Base-by-base conservation (phyloP, 2,888 invertebrate species). In the Dasysyrphus albostriatus region DNA sequence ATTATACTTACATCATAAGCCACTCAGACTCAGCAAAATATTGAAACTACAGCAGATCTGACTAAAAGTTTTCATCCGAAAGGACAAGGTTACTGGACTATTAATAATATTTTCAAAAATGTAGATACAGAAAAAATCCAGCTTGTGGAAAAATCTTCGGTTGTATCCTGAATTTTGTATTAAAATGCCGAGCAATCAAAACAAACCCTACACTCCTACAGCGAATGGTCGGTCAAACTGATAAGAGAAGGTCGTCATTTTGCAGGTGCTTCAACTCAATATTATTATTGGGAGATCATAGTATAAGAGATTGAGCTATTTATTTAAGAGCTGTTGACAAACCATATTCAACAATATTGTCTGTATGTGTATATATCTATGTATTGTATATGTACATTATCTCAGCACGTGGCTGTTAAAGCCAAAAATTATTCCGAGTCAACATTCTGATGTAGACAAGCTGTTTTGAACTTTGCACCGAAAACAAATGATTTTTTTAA, bases 231-330 rank as follows among this genome's bases (percentile, higher is more conserved):
- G 2, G 49, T 10, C 12, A 65, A 42, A n/a, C 44, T 19, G 83
- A 83, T 83, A 83, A 79, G 63, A 79, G 63, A 49, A 69, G 39
- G 44, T 7, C 39, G 63, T 63, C 47, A 79, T 56, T 83, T 74
- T 19, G 12, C 83, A 79, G 83, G 79, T 74, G 79, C 63, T 75
- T 83, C 83, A 83, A 63, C 83, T 79, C 79, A 79, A 75, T 79
- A 69, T 78, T 74, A 78, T 73, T 44, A 67, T 67, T n/a, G 49
- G 44, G 51, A 19, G 49, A 9, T 34, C 34, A 16, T 8, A 10
- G 5, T 32, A 5, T 8, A 9, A 9, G 16, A 16, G 16, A 10
- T 51, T 19, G 49, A 51, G 0, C 1, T 10, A 24, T 44, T 14
- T 10, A 24, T 19, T 4, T 34, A 6, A 5, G 34, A 16, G n/a